Percentiles rank a stretch among this genome's conserved stretches.
These are phyloP conservation scores for Graphium colonna DNA, from an alignment of 2,888 invertebrate genomes.

Conservation along the genomic window DNA sequence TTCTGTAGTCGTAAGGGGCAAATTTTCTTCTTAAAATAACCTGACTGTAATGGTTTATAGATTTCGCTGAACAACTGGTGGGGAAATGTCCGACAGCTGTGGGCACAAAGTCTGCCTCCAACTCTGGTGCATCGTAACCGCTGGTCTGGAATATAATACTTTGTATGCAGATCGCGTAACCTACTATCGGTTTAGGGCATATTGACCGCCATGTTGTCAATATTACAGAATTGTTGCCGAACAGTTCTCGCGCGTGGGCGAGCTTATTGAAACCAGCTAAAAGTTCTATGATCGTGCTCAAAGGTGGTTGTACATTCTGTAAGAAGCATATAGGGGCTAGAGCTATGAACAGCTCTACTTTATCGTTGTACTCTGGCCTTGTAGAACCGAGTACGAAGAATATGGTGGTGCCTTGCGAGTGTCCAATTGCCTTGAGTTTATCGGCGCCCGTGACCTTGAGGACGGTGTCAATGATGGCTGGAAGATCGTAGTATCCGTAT, in stretches of 20 bases:
- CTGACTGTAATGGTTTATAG: slow-evolving; percentile 38
- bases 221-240: slow-evolving; percentile 10
- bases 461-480: slow-evolving; percentile 73
- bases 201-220: slow-evolving; percentile 4
- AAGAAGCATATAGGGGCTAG: slow-evolving; percentile 78
- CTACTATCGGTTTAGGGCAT: slow-evolving; percentile 22
- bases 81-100: slow-evolving; percentile 34
- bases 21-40: slow-evolving; percentile 30
- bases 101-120: slow-evolving; percentile 32
- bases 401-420: slow-evolving; percentile 81
- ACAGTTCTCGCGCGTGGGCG: slow-evolving; percentile 44
- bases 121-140: slow-evolving; percentile 29
- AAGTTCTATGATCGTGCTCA: slow-evolving; percentile 39
- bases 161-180: slow-evolving; percentile 23
- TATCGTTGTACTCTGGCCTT: slow-evolving; percentile 74
- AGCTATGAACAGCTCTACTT: slow-evolving; percentile 70
- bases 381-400: slow-evolving; percentile 73
- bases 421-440: slow-evolving; percentile 82
- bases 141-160: slow-evolving; percentile 17
- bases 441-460: slow-evolving; percentile 59
- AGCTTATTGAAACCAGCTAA: slow-evolving; percentile 42
- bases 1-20: slow-evolving; percentile 34
- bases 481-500: slow-evolving; percentile 83
- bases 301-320: slow-evolving; percentile 42
- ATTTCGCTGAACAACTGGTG: slow-evolving; percentile 35